Percentiles rank a stretch among this genome's conserved stretches.
phyloP scores from a whole-genome alignment of 2,888 invertebrate genomes.

The Protodeltote pygarga region DNA sequence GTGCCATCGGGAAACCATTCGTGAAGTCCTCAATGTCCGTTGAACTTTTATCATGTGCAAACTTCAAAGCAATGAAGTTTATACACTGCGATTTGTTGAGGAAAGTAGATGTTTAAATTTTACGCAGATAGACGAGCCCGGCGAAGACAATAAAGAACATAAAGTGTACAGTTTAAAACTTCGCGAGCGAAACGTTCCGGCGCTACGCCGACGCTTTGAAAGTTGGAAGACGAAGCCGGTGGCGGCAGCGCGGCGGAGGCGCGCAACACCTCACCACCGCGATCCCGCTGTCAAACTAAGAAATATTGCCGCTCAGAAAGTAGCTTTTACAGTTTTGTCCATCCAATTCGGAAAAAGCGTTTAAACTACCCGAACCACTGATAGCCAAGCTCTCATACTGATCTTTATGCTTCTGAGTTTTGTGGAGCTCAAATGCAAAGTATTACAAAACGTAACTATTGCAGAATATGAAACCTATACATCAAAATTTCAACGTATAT shows the following conservation, averaged over 20 bases:
- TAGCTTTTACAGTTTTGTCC: slow-evolving; percentile 58
- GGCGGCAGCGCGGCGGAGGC: slow-evolving; percentile 48
- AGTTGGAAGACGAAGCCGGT: slow-evolving; percentile 76
- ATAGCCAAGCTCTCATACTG: slow-evolving; percentile 20
- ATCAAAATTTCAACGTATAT: slow-evolving; percentile 9
- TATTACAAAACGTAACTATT: slow-evolving; percentile 6
- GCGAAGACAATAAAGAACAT: slow-evolving; percentile 81
- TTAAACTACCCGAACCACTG: slow-evolving; percentile 48
- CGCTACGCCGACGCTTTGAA: slow-evolving; percentile 73
- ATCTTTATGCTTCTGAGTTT: slow-evolving; percentile 11
- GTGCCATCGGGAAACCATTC: slow-evolving; percentile 54
- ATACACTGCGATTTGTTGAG: slow-evolving; percentile 63
- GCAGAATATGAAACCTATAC: slow-evolving; percentile 9
- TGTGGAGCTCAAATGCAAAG: background rate
- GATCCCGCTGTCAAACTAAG: slow-evolving; percentile 79
- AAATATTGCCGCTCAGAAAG: slow-evolving; percentile 73
- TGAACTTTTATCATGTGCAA: slow-evolving; percentile 54
- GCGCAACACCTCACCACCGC: slow-evolving; percentile 58
- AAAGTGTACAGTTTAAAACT: slow-evolving; percentile 83
- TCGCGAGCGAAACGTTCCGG: slow-evolving; percentile 72
- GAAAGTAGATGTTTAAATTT: slow-evolving; percentile 73
- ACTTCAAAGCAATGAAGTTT: slow-evolving; percentile 64
- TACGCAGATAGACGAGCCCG: slow-evolving; percentile 69
- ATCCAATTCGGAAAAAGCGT: slow-evolving; percentile 59
- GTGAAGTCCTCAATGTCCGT: slow-evolving; percentile 45